A percentile compares a stretch with the other conserved stretches of the same genome.
phyloP scores from a whole-genome alignment of 2,797 vertebrate genomes.

The Lindbergichthys nudifrons region DNA sequence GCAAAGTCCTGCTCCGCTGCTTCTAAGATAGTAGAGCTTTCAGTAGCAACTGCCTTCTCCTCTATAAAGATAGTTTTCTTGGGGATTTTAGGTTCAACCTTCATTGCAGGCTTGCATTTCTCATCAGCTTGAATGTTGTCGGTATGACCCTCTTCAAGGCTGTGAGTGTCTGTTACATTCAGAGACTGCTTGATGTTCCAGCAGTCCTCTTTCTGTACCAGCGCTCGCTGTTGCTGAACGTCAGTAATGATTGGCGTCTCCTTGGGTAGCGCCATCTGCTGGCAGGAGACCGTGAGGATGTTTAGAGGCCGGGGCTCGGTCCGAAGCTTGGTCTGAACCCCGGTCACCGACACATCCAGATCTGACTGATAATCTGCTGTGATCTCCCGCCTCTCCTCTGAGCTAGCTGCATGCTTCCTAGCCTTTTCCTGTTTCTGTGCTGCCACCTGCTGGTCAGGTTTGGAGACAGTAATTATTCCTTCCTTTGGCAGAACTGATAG shows the following conservation, averaged over 20 bases:
- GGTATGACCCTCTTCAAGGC: conserved; percentile 79
- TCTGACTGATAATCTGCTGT: conserved; percentile 74
- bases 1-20: conserved; percentile 85
- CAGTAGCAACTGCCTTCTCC: conserved; percentile 78
- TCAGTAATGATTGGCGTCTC: conserved; percentile 74
- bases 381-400: conserved; percentile 79
- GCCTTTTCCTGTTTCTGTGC: conserved; percentile 79
- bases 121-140: conserved; percentile 71
- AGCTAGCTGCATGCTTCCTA: conserved; percentile 68
- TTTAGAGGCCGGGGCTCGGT: conserved; percentile 71
- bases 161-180: conserved; percentile 76
- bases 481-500: conserved; percentile 82
- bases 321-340: conserved; percentile 56
- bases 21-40: conserved; percentile 80
- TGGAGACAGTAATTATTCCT: conserved; percentile 69
- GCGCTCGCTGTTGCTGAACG: conserved; percentile 78
- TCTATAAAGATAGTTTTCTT: conserved; percentile 77
- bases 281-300: conserved; percentile 75
- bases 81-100: conserved; percentile 79
- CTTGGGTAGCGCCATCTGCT: conserved; percentile 79
- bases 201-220: conserved; percentile 84
- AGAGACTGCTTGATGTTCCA: conserved; percentile 82
- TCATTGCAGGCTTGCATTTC: conserved; percentile 63
- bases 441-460: conserved; percentile 75
- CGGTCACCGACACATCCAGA: conserved; percentile 69